phyloP scores from a whole-genome alignment of 2,888 invertebrate species.

The Diaperis boleti region DNA sequence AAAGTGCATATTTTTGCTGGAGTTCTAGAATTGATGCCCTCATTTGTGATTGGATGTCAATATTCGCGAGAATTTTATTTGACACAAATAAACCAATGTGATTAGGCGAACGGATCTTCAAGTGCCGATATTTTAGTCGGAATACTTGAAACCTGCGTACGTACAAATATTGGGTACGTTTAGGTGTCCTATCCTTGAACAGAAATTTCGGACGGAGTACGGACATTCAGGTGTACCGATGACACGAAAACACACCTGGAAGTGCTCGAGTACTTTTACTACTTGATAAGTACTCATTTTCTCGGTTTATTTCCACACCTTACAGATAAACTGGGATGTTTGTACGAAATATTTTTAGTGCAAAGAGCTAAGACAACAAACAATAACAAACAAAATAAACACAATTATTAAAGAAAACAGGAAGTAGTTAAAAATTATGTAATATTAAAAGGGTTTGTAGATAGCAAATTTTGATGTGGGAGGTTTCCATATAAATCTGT shows the following conservation, averaged over 20 bases:
- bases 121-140: not conserved
- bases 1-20: slow-evolving; percentile 9
- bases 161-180: slow-evolving; percentile 21
- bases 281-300: slow-evolving; percentile 5
- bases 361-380: not conserved
- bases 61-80: not conserved
- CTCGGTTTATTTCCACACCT: slow-evolving; percentile 26
- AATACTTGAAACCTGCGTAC: slow-evolving; percentile 4
- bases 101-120: not conserved
- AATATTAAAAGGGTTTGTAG: too few relatives aligned
- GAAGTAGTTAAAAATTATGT: too few relatives aligned
- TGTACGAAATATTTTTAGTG: not conserved
- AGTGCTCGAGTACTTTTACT: slow-evolving; percentile 11
- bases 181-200: slow-evolving; percentile 21
- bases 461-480: too few relatives aligned
- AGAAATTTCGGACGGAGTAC: slow-evolving; percentile 1
- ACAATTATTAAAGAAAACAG: too few relatives aligned
- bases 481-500: too few relatives aligned
- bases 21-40: not conserved
- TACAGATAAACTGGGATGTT: slow-evolving; percentile 3
- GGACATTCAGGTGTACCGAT: slow-evolving; percentile 31
- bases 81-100: slow-evolving; percentile 6
- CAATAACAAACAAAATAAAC: too few relatives aligned
- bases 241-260: slow-evolving; percentile 6
- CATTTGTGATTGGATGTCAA: not conserved